Conservation (phyloP, 2,113 vertebrate species). For the Tapirus terrestris region DNA sequence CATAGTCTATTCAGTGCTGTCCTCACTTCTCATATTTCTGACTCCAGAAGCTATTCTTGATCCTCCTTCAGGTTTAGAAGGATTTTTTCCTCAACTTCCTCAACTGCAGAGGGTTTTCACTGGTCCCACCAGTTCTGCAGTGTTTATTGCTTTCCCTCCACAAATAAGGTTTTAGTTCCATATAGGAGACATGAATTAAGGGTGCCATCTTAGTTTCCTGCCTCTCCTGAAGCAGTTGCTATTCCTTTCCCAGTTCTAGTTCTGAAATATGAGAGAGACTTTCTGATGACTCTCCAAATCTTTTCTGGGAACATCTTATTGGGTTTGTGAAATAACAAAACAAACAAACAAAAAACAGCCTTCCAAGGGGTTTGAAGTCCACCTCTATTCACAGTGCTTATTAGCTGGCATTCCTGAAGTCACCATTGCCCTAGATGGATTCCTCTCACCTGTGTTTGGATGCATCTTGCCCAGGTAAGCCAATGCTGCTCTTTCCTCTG, state of each 20-base stretch:
- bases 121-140: fast-evolving
- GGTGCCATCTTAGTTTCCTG: background rate
- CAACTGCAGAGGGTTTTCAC: background rate
- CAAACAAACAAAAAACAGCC: background rate
- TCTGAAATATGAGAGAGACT: background rate
- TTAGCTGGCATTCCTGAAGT: background rate
- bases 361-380: background rate
- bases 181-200: background rate
- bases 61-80: background rate
- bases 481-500: background rate
- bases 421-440: background rate
- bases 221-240: background rate
- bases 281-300: background rate
- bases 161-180: background rate
- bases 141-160: background rate
- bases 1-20: background rate
- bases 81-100: background rate
- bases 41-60: background rate
- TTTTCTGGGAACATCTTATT: background rate
- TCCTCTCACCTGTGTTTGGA: background rate
- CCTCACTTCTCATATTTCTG: background rate
- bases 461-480: background rate
- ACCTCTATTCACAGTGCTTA: background rate
- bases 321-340: fast-evolving
- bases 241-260: background rate